Evolutionary conservation across 2,797 vertebrate species (phyloP).

Genomic region (Catamblyrhynchus diadema): DNA sequence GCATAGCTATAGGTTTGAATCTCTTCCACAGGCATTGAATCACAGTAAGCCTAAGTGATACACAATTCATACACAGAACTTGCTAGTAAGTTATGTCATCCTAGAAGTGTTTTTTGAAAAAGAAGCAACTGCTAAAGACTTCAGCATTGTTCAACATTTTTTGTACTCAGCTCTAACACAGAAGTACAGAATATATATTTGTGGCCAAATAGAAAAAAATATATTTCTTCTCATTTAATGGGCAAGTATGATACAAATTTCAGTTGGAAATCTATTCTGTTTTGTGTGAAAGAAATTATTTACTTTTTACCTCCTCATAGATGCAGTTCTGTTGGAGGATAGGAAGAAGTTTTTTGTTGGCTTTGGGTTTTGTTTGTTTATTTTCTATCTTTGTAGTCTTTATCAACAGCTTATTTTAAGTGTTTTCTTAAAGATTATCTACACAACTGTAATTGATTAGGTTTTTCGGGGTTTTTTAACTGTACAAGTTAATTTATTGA

Average conservation of each 20-base stretch:
- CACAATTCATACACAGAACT: background rate
- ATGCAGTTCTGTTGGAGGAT: background rate
- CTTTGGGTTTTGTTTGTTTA: background rate
- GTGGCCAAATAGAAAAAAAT: background rate
- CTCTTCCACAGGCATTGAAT: background rate
- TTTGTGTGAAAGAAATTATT: background rate
- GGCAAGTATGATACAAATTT: background rate
- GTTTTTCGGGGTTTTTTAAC: background rate
- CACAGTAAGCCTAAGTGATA: background rate
- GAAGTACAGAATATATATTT: background rate
- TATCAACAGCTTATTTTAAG: background rate
- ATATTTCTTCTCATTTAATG: background rate
- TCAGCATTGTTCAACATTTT: background rate
- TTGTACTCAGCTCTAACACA: background rate
- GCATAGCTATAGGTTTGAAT: background rate
- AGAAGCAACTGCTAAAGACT: background rate
- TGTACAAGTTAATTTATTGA: background rate
- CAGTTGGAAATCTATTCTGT: background rate
- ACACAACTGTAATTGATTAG: background rate
- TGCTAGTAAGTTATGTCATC: background rate
- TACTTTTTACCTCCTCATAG: background rate
- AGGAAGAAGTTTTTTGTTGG: accelerated
- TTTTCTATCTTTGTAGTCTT: background rate
- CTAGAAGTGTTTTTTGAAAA: background rate
- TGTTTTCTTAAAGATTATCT: background rate